A percentile compares a stretch with the other conserved stretches of the same genome.
Conservation (phyloP, 2,113 vertebrate genomes). For the Hemiscyllium ocellatum region DNA sequence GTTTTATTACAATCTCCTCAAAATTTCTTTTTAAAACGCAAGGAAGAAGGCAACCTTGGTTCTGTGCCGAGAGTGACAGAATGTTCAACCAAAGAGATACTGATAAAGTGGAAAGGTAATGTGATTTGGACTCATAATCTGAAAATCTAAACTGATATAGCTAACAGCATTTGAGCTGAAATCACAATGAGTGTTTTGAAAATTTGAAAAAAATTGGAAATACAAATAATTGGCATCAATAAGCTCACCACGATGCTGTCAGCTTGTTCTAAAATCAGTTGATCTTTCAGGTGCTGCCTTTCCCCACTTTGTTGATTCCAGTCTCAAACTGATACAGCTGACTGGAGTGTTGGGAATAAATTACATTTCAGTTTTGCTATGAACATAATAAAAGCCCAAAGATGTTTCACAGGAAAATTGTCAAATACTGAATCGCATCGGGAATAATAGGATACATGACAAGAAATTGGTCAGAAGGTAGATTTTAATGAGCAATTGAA, state of each 20-base stretch:
- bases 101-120: background rate
- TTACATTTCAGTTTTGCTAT: background rate
- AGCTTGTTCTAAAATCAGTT: background rate
- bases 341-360: background rate
- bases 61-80: background rate
- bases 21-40: background rate
- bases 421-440: background rate
- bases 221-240: background rate
- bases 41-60: background rate
- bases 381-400: background rate
- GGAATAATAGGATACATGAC: background rate
- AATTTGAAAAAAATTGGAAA: background rate
- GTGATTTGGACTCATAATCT: background rate
- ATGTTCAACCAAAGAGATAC: background rate
- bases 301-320: background rate
- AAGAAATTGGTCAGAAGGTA: background rate
- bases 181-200: background rate
- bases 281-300: too few relatives aligned
- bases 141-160: background rate
- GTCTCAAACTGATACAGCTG: background rate
- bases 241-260: background rate
- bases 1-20: background rate
- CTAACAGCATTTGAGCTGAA: background rate
- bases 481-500: background rate
- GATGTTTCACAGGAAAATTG: background rate